Evolutionary conservation across 2,797 vertebrate genomes (phyloP).

Genomic region (Microcaecilia unicolor): DNA sequence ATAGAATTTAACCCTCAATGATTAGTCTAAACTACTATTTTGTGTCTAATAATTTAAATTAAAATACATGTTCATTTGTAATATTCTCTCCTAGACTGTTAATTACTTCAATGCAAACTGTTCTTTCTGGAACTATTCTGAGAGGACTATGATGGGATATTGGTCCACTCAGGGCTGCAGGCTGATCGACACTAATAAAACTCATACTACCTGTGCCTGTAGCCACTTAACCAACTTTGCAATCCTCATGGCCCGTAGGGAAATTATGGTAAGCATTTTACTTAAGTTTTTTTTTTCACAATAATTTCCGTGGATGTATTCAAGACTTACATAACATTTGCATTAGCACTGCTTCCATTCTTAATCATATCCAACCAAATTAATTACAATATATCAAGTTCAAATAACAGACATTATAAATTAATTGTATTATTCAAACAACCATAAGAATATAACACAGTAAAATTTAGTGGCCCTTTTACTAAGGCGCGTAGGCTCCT

Average conservation of each 20-base stretch:
- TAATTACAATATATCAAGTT: no score
- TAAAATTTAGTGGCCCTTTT: no score
- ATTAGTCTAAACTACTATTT: constrained; percentile 51
- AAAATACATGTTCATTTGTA: constrained; percentile 45
- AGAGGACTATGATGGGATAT: constrained; percentile 97
- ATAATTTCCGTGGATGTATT: no score
- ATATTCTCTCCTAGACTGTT: constrained; percentile 74
- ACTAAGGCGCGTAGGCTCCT: no score
- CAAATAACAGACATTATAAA: no score
- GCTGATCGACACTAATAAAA: constrained; percentile 89
- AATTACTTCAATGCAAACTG: constrained; percentile 98
- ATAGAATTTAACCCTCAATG: no score
- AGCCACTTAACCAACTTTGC: constrained; percentile 98
- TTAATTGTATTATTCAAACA: no score
- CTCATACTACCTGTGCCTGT: constrained; percentile 91
- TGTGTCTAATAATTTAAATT: constrained; percentile 36
- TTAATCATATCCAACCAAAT: no score
- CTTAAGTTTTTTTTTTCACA: no score
- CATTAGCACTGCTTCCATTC: no score
- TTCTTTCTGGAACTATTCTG: constrained; percentile 99
- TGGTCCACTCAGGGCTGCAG: constrained; percentile 99
- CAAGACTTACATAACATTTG: no score
- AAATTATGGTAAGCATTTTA: constrained; percentile 75
- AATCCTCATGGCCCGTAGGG: constrained; percentile 91
- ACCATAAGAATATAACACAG: no score